Evolutionary conservation across 2,888 invertebrate species (phyloP), one percentile per base, ranked within the genome.

Genomic region (Spilarctia lutea): DNA sequence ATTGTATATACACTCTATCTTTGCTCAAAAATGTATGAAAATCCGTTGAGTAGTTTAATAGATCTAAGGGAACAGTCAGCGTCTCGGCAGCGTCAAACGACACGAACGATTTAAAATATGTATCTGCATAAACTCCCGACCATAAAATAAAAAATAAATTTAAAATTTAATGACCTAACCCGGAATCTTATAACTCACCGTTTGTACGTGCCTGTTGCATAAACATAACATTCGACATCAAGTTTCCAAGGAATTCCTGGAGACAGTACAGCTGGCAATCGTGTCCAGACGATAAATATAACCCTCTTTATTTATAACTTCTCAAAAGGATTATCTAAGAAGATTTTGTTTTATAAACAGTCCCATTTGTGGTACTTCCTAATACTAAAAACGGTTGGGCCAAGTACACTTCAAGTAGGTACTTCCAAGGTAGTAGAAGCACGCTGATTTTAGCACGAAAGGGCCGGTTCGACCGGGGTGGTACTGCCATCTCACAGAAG

Each of bases 211-310:
- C 10, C 30, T 20, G 8, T 48, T 8, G 30, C 30, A 42, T 48
- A 68, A 70, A 70, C 42, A 70, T 39, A 82, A 76, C 74, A 82
- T 70, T 77, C 73, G 77, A 82, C 68, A 79, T 81, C 65, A 69
- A 33, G 4, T n/a, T 65, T 27, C 71, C 39, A 1, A 73, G 65
- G 33, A 74, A 71, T 75, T 79, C 79, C 66, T 72, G 52, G 69
- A 75, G 79, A 81, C 35, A 63, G 39, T 30, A 27, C 83, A 82
- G 74, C 81, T 81, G 82, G 72, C n/a, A 42, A 20, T 67, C 77
- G 81, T 83, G 77, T 24, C 69, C 35, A 35, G 67, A 69, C 56
- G 75, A 71, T 78, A 82, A 82, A 82, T 75, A 79, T 18, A 18
- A 45, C 33, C n/a, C 16, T 66, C 74, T 77, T 42, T 68, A 79